Percentiles rank a stretch among this genome's conserved stretches.
Evolutionary conservation across 2,113 vertebrate genomes (phyloP).

Genomic region (Cinclus cinclus): DNA sequence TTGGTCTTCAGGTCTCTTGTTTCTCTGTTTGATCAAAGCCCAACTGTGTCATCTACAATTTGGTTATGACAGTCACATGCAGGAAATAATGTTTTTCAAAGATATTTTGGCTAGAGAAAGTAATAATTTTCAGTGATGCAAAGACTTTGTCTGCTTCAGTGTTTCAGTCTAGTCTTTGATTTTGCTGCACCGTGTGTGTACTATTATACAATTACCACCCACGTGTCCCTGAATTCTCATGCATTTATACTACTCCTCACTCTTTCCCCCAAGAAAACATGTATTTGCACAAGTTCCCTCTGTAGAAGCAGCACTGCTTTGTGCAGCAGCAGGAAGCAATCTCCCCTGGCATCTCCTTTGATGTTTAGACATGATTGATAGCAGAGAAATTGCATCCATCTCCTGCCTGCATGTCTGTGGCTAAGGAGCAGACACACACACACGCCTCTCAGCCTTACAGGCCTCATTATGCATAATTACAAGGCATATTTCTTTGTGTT

Average conservation of each 20-base stretch:
- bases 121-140: background rate
- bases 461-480: background rate
- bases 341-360: background rate
- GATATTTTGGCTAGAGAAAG: background rate
- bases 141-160: background rate
- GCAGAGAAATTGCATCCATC: background rate
- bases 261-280: background rate
- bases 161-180: constrained; percentile 15
- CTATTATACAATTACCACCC: background rate
- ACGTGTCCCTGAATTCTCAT: background rate
- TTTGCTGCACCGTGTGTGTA: background rate
- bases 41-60: background rate
- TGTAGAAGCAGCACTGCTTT: background rate
- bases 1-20: background rate
- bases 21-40: constrained; percentile 32
- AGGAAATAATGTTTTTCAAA: background rate
- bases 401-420: background rate
- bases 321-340: background rate
- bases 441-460: background rate
- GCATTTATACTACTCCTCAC: background rate
- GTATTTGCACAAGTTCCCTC: background rate
- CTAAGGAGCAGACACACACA: background rate
- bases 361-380: background rate
- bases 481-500: background rate
- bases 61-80: background rate